Evolutionary conservation across 2,113 vertebrate species (phyloP).

Genomic region (Malurus cyaneus): DNA sequence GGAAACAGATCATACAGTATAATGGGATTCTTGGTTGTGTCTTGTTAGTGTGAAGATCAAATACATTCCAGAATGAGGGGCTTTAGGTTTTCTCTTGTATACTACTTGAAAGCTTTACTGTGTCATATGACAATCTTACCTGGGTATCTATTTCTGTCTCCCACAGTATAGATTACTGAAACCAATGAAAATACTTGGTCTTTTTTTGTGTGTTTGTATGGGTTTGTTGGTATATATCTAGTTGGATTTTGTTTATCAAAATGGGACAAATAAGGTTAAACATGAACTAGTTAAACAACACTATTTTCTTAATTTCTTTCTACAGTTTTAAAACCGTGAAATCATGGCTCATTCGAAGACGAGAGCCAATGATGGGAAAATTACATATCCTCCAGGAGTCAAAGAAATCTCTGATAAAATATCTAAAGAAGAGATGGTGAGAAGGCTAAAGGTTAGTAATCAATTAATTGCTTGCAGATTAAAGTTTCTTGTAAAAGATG

Average conservation of each 20-base stretch:
- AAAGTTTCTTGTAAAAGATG: neutral
- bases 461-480: neutral
- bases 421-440: conserved; percentile 99
- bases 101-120: neutral
- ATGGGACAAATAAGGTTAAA: neutral
- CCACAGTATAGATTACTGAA: neutral
- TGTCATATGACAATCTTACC: neutral
- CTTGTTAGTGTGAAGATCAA: neutral
- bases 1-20: neutral
- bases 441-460: conserved; percentile 90
- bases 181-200: neutral
- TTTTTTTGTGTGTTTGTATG: neutral
- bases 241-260: neutral
- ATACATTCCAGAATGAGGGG: neutral
- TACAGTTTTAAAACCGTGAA: conserved; percentile 78
- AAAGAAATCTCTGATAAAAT: conserved; percentile 99
- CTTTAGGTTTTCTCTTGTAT: neutral
- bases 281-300: neutral
- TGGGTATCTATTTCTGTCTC: neutral
- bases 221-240: neutral
- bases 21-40: neutral
- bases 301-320: neutral
- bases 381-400: conserved; percentile 98
- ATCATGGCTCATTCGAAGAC: conserved; percentile 99
- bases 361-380: conserved; percentile 95